phyloP scores from a whole-genome alignment of 2,888 invertebrate species.

The Gastrophysa polygoni region DNA sequence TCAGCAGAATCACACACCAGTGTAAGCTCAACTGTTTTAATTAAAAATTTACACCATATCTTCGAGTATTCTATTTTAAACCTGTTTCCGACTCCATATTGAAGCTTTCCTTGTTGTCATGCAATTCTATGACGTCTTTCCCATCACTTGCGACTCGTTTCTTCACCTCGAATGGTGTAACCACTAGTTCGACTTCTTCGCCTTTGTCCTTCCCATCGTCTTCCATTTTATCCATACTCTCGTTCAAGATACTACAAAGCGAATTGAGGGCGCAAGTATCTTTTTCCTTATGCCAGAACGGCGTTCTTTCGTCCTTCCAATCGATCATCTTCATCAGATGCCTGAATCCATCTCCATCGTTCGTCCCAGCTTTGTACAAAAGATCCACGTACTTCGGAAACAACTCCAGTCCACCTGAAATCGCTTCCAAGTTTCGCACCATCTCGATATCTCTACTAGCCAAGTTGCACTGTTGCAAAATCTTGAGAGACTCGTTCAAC shows the following conservation, averaged over 20 bases:
- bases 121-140: slow-evolving; percentile 5
- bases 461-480: slow-evolving; percentile 43
- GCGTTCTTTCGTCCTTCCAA: slow-evolving; percentile 50
- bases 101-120: slow-evolving; percentile 12
- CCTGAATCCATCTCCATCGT: slow-evolving; percentile 23
- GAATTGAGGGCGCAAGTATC: neutral
- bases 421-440: slow-evolving; percentile 50
- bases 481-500: slow-evolving; percentile 47
- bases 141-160: too few species aligned
- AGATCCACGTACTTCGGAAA: slow-evolving; percentile 45
- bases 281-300: slow-evolving; percentile 37
- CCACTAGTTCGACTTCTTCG: neutral
- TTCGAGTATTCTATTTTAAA: neutral
- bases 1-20: too few species aligned
- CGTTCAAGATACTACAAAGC: slow-evolving; percentile 2
- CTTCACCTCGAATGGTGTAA: too few species aligned
- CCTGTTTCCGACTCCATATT: neutral
- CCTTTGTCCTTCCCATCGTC: too few species aligned
- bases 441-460: slow-evolving; percentile 40
- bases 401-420: slow-evolving; percentile 49
- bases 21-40: too few species aligned
- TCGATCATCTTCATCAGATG: slow-evolving; percentile 42
- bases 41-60: too few species aligned
- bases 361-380: slow-evolving; percentile 36
- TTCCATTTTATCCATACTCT: slow-evolving; percentile 5